These are phyloP conservation scores for Hypercompe scribonia DNA, from an alignment of 2,888 invertebrate species.

Conservation along the genomic window DNA sequence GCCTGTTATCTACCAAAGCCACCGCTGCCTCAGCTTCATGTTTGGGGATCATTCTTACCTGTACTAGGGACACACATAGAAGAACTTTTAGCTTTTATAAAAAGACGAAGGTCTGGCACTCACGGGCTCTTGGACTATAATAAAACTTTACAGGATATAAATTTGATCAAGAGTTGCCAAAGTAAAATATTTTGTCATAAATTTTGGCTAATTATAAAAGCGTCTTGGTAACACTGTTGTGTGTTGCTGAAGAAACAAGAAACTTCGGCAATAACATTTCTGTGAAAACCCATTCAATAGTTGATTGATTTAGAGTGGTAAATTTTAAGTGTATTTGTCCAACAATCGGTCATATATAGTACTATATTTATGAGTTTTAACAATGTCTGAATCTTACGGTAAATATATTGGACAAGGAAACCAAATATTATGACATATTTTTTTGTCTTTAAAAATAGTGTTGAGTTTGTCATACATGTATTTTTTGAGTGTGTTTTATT, in stretches of 20 bases:
- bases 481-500: not conserved
- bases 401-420: slow-evolving; percentile 18
- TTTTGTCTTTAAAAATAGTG: not conserved
- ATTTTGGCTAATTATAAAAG: not conserved
- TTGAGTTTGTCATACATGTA: not conserved
- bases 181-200: too few relatives aligned
- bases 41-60: too few relatives aligned
- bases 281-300: not conserved
- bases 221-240: not conserved
- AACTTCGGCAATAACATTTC: not conserved
- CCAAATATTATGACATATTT: not conserved
- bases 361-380: not conserved
- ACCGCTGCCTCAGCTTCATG: too few relatives aligned
- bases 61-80: too few relatives aligned
- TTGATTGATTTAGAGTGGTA: not conserved
- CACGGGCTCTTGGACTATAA: too few relatives aligned
- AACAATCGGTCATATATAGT: not conserved
- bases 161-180: too few relatives aligned
- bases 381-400: slow-evolving; percentile 34
- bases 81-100: too few relatives aligned
- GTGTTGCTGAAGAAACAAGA: not conserved
- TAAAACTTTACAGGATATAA: too few relatives aligned
- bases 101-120: too few relatives aligned
- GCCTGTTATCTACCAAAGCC: too few relatives aligned
- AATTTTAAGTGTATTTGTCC: not conserved